A percentile compares a stretch with the other conserved stretches of the same genome.
phyloP scores from a whole-genome alignment of 2,797 vertebrate species.

The Falco concolor region DNA sequence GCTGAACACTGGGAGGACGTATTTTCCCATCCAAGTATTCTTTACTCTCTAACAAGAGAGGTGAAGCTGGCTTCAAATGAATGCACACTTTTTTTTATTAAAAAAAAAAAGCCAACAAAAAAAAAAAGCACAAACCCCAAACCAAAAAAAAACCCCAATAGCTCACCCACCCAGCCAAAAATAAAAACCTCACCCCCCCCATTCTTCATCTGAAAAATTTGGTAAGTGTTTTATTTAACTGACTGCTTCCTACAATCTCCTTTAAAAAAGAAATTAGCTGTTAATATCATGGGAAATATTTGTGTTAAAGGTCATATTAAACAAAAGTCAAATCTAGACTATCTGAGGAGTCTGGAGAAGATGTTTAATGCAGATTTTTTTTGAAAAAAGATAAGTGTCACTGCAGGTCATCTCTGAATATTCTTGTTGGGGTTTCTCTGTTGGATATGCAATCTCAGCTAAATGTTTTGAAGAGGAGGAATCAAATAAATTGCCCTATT shows the following conservation, averaged over 20 bases:
- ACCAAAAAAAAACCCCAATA: no score
- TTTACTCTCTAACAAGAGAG: slow-evolving; percentile 5
- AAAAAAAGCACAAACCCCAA: background rate
- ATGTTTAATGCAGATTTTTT: slow-evolving; percentile 69
- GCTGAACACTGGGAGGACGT: background rate
- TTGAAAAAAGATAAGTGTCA: slow-evolving; percentile 55
- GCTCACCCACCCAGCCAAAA: no score
- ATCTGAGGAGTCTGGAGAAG: slow-evolving; percentile 44
- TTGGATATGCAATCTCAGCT: slow-evolving; percentile 78
- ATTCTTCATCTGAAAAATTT: background rate
- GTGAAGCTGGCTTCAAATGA: slow-evolving; percentile 51
- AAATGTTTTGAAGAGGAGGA: slow-evolving; percentile 78
- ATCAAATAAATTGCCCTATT: slow-evolving; percentile 81
- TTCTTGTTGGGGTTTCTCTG: slow-evolving; percentile 68
- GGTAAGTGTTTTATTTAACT: slow-evolving; percentile 29
- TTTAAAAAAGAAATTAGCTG: slow-evolving; percentile 50
- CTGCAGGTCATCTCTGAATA: slow-evolving; percentile 67
- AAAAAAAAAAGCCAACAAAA: background rate
- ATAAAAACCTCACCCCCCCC: background rate
- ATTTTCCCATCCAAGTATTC: slow-evolving; percentile 40
- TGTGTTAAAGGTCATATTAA: slow-evolving; percentile 65
- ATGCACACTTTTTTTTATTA: background rate
- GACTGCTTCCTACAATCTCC: background rate
- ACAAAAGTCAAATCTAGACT: slow-evolving; percentile 55
- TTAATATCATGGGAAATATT: slow-evolving; percentile 50